phyloP scores from a whole-genome alignment of 1,140 invertebrate genomes.

The Papilio machaon region DNA sequence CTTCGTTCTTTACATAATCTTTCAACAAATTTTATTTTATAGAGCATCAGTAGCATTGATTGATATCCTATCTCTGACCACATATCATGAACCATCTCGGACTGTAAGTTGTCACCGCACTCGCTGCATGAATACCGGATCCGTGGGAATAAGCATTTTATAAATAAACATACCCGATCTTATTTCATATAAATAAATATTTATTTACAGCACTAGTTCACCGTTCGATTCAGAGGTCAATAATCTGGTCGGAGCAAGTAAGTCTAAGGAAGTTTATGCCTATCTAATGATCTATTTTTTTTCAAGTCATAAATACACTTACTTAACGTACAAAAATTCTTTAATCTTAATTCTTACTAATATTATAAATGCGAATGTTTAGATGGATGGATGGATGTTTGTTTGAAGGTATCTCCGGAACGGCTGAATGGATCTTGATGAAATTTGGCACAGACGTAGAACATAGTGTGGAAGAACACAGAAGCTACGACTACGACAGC shows the following conservation, averaged over 20 bases:
- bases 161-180: neutral
- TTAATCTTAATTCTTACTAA: no score
- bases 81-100: conserved; percentile 2
- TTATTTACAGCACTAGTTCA: neutral
- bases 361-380: no score
- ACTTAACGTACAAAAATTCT: no score
- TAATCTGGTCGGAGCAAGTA: neutral
- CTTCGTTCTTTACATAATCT: neutral
- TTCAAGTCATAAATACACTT: no score
- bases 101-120: neutral
- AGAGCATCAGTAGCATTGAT: neutral
- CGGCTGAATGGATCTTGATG: no score
- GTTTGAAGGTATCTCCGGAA: no score
- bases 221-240: neutral
- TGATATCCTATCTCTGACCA: neutral
- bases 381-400: no score
- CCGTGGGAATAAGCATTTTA: conserved; percentile 11
- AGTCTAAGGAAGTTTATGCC: neutral
- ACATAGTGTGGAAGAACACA: no score
- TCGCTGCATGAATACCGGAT: neutral
- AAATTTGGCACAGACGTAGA: no score
- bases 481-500: no score
- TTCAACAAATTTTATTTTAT: neutral
- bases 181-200: neutral
- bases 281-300: neutral